A percentile compares a stretch with the other conserved stretches of the same genome.
phyloP scores from a whole-genome alignment of 2,888 invertebrate species.

The Itoplectis maculator region DNA sequence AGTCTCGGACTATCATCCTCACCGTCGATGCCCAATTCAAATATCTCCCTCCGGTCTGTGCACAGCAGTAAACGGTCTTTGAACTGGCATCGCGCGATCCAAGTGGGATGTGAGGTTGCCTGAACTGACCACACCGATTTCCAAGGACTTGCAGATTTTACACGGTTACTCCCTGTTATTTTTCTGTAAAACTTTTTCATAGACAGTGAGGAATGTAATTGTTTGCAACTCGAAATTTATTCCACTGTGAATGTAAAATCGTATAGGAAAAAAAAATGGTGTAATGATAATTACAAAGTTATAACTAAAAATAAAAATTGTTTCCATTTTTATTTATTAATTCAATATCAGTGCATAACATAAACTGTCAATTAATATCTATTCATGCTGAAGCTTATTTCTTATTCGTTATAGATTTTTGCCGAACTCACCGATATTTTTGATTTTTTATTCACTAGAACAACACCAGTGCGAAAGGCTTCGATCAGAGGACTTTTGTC shows the following conservation, averaged over 20 bases:
- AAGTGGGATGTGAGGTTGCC: conserved; percentile 68
- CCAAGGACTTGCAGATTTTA: conserved; percentile 70
- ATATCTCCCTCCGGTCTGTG: conserved; percentile 72
- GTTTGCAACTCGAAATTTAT: not conserved
- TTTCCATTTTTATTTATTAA: no score
- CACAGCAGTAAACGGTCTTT: conserved; percentile 74
- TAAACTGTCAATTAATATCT: no score
- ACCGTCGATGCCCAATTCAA: conserved; percentile 67
- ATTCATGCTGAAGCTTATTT: not conserved
- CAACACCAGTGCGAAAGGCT: conserved; percentile 70
- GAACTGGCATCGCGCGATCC: conserved; percentile 64
- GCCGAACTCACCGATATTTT: conserved; percentile 70
- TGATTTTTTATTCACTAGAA: conserved; percentile 69
- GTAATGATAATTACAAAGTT: no score
- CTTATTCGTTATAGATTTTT: not conserved
- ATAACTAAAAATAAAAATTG: no score
- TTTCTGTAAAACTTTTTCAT: conserved; percentile 76
- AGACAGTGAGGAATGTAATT: not conserved
- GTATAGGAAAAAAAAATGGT: not conserved
- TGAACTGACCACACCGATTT: conserved; percentile 72
- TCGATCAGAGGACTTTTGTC: conserved; percentile 60
- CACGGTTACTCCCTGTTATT: conserved; percentile 59
- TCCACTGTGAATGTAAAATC: not conserved
- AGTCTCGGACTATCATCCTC: conserved; percentile 69
- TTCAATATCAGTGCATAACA: no score